These are phyloP conservation scores for Dendroctonus ponderosae DNA, from an alignment of 1,140 invertebrate species.

Conservation along the genomic window DNA sequence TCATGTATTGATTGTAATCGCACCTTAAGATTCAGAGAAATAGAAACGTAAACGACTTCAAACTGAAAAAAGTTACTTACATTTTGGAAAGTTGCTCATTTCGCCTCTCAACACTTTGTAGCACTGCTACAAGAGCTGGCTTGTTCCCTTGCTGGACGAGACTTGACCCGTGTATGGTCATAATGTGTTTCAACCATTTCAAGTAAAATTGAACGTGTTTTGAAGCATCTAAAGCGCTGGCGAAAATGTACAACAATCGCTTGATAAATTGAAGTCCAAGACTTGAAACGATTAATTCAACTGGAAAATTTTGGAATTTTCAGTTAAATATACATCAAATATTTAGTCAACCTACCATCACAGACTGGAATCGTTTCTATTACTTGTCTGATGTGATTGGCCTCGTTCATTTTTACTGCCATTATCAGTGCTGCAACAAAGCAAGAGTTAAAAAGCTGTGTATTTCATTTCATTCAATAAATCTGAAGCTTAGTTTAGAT, in stretches of 20 bases:
- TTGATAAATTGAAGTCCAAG: constrained; percentile 75
- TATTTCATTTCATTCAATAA: not conserved
- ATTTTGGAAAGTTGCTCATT: constrained; percentile 81
- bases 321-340: constrained; percentile 6
- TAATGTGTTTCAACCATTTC: constrained; percentile 65
- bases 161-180: constrained; percentile 49
- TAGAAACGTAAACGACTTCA: constrained; percentile 12
- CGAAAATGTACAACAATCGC: constrained; percentile 68
- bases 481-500: not conserved
- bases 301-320: constrained; percentile 54
- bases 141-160: constrained; percentile 58
- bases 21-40: constrained; percentile 60
- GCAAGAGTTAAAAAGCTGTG: not conserved
- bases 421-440: constrained; percentile 71
- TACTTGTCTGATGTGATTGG: constrained; percentile 73
- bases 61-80: constrained; percentile 58
- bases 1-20: constrained; percentile 78
- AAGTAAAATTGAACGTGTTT: constrained; percentile 87
- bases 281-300: constrained; percentile 68
- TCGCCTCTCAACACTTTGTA: constrained; percentile 79
- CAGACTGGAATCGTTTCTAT: constrained; percentile 76
- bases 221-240: constrained; percentile 69
- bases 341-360: constrained; percentile 66
- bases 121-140: constrained; percentile 67
- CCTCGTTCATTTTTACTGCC: constrained; percentile 85